A percentile compares a stretch with the other conserved stretches of the same genome.
phyloP scores from a whole-genome alignment of 2,113 vertebrate species.

The Tupaia tana region DNA sequence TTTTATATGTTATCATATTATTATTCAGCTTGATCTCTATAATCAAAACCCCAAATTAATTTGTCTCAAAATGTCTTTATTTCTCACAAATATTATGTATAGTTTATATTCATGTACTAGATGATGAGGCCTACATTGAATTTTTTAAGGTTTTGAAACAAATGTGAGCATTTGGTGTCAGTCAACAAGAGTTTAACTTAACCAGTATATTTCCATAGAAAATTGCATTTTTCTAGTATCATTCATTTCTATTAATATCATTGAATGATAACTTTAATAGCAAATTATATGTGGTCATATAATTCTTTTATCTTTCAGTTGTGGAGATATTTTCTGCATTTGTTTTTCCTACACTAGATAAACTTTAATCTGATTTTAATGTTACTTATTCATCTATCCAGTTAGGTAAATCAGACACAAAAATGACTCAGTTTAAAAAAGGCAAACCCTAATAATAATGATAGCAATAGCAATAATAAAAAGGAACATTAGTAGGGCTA shows the following conservation, averaged over 20 bases:
- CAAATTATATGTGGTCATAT: neutral
- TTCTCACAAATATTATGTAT: neutral
- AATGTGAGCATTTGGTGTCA: neutral
- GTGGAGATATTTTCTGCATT: neutral
- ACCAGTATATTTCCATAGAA: neutral
- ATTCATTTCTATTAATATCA: neutral
- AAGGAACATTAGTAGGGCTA: neutral
- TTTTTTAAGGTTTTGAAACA: neutral
- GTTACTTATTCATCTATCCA: neutral
- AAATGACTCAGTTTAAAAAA: neutral
- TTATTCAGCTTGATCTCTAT: neutral
- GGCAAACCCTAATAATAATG: neutral
- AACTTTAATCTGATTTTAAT: neutral
- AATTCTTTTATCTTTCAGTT: neutral
- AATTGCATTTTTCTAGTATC: neutral
- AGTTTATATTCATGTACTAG: no score
- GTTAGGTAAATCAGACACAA: neutral
- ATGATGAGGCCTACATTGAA: neutral
- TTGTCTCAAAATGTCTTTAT: neutral
- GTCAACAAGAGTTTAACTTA: neutral
- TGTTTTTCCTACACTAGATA: neutral
- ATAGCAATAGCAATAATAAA: neutral
- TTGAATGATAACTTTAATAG: neutral
- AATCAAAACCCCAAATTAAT: neutral
- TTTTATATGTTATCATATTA: neutral